Percentiles rank a stretch among this genome's conserved stretches.
Evolutionary conservation across 2,888 invertebrate genomes (phyloP).

Genomic region (Calameuta filiformis): DNA sequence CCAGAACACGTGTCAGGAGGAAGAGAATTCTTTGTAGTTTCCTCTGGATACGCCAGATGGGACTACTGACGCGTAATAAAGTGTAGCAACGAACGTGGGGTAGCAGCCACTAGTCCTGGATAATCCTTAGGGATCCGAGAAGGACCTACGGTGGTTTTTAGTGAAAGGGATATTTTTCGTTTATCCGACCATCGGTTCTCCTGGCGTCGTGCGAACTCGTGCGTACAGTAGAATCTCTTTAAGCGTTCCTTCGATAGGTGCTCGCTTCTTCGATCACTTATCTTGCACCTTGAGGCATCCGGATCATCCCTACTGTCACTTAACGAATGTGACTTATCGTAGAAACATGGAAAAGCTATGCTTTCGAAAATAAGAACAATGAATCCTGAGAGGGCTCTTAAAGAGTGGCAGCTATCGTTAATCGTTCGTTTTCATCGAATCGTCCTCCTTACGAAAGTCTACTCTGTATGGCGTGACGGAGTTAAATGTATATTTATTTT

Average conservation of each 20-base stretch:
- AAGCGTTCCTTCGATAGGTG: too few species aligned
- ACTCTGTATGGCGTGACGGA: background rate
- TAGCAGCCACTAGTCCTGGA: slow-evolving; percentile 26
- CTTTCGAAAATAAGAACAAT: too few species aligned
- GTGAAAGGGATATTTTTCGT: background rate
- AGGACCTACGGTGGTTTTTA: background rate
- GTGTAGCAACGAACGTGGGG: slow-evolving; percentile 30
- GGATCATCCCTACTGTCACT: too few species aligned
- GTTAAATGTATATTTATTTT: background rate
- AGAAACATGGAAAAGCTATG: too few species aligned
- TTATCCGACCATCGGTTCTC: background rate
- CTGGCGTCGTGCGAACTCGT: background rate
- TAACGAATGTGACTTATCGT: too few species aligned
- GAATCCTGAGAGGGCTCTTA: too few species aligned
- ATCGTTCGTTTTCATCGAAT: too few species aligned
- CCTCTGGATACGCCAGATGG: background rate
- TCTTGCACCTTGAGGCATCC: too few species aligned
- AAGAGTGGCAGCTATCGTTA: too few species aligned
- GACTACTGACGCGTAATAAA: slow-evolving; percentile 23
- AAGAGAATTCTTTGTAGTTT: background rate
- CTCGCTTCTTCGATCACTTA: too few species aligned
- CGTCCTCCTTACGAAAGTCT: too few species aligned
- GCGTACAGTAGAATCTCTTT: too few species aligned
- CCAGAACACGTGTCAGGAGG: background rate
- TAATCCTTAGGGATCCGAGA: slow-evolving; percentile 29